A percentile compares a stretch with the other conserved stretches of the same genome.
Conservation (phyloP, 2,797 vertebrate genomes). For the Diceros bicornis region DNA sequence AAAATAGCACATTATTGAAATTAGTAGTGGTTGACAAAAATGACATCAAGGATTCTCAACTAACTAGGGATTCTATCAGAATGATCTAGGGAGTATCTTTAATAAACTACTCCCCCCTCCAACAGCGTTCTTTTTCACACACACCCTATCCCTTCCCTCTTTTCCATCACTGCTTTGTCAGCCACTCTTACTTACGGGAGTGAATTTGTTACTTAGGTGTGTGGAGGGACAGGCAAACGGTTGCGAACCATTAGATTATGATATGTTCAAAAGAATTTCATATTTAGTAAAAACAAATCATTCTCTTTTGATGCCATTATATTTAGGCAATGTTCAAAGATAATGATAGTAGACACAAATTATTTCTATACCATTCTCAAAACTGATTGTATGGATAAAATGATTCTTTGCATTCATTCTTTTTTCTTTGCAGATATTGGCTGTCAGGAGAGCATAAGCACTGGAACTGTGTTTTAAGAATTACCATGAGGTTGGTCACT, state of each 20-base stretch:
- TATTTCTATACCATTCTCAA: neutral
- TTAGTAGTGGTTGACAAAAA: neutral
- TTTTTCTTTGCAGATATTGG: neutral
- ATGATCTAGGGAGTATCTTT: neutral
- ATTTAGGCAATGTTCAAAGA: neutral
- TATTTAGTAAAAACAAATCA: neutral
- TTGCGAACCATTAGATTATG: neutral
- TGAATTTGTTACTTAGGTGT: neutral
- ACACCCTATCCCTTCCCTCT: neutral
- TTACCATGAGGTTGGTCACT: neutral
- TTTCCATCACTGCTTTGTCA: neutral
- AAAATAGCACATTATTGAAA: constrained; percentile 47
- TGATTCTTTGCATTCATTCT: neutral
- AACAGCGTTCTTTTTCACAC: neutral
- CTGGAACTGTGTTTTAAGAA: neutral
- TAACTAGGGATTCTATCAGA: neutral
- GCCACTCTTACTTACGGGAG: neutral
- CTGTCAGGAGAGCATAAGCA: neutral
- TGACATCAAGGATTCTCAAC: neutral
- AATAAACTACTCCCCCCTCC: neutral
- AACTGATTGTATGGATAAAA: neutral
- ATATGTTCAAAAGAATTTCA: neutral
- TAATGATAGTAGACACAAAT: neutral
- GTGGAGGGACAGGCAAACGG: neutral
- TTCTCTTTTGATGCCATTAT: neutral